Conservation (phyloP, 1,140 invertebrate genomes). For the Metopolophium dirhodum region DNA sequence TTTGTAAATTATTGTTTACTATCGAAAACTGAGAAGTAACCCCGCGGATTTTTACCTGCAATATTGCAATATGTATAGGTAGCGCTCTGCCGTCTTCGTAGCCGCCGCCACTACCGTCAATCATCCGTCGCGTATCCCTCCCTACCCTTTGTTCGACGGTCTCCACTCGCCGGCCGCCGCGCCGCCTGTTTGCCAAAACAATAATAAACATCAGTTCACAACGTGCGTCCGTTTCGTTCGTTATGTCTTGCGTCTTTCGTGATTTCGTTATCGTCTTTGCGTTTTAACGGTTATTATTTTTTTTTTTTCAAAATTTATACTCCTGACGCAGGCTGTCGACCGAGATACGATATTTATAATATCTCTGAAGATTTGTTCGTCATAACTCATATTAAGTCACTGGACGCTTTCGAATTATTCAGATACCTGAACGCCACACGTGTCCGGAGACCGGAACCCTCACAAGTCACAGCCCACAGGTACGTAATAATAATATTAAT, state of each 20-base stretch:
- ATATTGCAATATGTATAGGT: slow-evolving; percentile 26
- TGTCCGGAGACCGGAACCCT: background rate
- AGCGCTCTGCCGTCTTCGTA: slow-evolving; percentile 31
- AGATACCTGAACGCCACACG: background rate
- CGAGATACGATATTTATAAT: background rate
- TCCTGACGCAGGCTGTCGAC: no score
- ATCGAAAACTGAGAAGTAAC: background rate
- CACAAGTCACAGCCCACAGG: background rate
- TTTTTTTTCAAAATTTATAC: background rate
- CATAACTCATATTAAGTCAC: background rate
- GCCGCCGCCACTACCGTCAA: background rate
- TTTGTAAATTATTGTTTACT: background rate
- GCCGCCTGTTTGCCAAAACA: slow-evolving; percentile 44
- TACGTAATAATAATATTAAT: background rate
- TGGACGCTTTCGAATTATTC: background rate
- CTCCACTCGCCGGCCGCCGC: background rate
- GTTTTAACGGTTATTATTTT: background rate
- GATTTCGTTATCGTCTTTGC: background rate
- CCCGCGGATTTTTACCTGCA: slow-evolving; percentile 5
- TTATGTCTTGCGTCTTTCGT: background rate
- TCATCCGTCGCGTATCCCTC: slow-evolving; percentile 30
- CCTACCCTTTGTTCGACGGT: background rate
- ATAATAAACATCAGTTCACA: slow-evolving; percentile 55
- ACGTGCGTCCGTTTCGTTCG: slow-evolving; percentile 34
- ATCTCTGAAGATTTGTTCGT: background rate